Base-by-base conservation (phyloP, 2,113 vertebrate species). In the Malurus melanocephalus region DNA sequence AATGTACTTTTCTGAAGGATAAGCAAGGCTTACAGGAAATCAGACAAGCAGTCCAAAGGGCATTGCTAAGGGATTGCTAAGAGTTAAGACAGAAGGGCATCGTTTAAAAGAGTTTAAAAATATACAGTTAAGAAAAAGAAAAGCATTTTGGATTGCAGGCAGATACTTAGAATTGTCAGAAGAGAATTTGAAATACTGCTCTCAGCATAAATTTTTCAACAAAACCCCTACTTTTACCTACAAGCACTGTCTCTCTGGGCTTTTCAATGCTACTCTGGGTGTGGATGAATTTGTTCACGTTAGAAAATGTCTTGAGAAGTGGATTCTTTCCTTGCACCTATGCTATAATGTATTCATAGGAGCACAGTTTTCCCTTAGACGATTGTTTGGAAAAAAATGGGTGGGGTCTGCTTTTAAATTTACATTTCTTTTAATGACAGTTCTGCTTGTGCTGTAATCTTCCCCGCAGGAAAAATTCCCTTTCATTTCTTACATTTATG, bases 401-500 rank as follows among this genome's bases (percentile, higher is more conserved):
- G 82, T 75, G 49, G 23, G 23, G 42, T 86, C 13, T 81, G 33
- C 38, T 57, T 91, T 87, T 43, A 85, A 80, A 83, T 68, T 67
- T 46, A 23, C 42, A 17, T 83, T 51, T 71, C 28, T 88, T 90
- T 90, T 75, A 77, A 86, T 81, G 80, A 86, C 73, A 86, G 57
- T 28, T 77, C 72, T 89, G 69, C 84, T 83, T 69, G 40, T 81
- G 33, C 51, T 68, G 38, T 88, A 86, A 88, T 86, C 65, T 83
- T 62, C 53, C 80, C 90, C 1, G 18, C 62, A 84, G 83, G 62
- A 88, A 65, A 82, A 51, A 17, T 3, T 18, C 38, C 57, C 49
- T 88, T 91, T 91, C 8, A 48, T 91, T 94, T 77, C 73, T 80
- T 80, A 7, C 65, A 93, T 75, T 87, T 84, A 57, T 55, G 43